These are phyloP conservation scores for Python bivittatus DNA, from an alignment of 2,113 vertebrate species.

Conservation along the genomic window DNA sequence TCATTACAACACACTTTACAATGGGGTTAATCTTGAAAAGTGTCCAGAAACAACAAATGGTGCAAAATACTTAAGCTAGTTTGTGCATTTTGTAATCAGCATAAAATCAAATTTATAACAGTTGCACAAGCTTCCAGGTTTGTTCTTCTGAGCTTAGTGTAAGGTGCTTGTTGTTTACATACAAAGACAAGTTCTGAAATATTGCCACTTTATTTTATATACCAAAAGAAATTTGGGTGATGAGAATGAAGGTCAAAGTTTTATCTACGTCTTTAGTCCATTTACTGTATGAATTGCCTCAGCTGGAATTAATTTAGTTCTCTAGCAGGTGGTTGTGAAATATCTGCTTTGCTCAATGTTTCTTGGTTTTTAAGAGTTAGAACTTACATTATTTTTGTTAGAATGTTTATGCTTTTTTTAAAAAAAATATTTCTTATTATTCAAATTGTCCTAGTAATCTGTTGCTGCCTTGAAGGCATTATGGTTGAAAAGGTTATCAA, in stretches of 20 bases:
- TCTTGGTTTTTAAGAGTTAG: not conserved
- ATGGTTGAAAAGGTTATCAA: not conserved
- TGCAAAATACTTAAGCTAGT: not conserved
- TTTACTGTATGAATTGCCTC: not conserved
- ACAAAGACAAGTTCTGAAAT: not conserved
- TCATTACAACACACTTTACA: not conserved
- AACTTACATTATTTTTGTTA: not conserved
- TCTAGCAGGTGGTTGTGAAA: not conserved
- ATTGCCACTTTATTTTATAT: not conserved
- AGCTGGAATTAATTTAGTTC: not conserved
- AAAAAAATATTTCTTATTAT: not conserved
- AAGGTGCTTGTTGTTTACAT: not conserved
- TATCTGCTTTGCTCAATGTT: not conserved
- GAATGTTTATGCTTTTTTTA: not conserved
- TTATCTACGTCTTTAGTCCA: not conserved
- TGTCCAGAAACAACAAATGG: not conserved
- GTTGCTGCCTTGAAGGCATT: not conserved
- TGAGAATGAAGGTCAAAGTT: not conserved
- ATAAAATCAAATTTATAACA: not conserved
- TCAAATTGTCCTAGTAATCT: not conserved
- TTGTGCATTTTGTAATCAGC: not conserved
- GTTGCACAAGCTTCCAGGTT: not conserved
- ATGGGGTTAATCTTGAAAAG: not conserved
- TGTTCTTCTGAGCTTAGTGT: not conserved
- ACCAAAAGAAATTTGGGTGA: not conserved